Base-by-base conservation (phyloP, 2,113 vertebrate species). In the Erythrocebus patas region DNA sequence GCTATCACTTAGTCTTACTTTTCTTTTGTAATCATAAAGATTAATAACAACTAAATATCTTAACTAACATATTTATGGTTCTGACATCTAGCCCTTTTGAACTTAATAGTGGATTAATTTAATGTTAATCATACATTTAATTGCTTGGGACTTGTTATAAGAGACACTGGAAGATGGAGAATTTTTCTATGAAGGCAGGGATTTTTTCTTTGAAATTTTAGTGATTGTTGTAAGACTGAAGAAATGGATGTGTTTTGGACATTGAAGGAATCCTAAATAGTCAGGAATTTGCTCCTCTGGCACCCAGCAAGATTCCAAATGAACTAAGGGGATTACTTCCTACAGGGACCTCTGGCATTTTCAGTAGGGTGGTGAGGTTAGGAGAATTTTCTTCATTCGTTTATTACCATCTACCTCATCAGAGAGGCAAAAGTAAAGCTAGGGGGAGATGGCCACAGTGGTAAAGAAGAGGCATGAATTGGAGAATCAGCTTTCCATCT, bases 21-120 rank as follows among this genome's bases (percentile, higher is more conserved):
- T 95, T 70, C n/a, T 52, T 80, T 50, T 25, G 66, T n/a, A 81
- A 94, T 93, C n/a, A 43, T 55, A 64, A 17, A 92, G 73, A 72
- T 68, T 68, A 75, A 52, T 50, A 88, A 52, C 48, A 96, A 70
- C 22, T 16, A 84, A 96, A 82, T 1, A 64, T 88, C 16, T 93
- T 30, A 70, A 25, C 30, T 80, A 87, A 35, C 14, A 55, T 17
- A 80, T 48, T 96, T 94, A 76, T 2, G 57, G 81, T 95, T 94
- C 25, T 93, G 16, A 82, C 78, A 0, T 72, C 2, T 76, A 27
- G 20, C 8, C 27, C 4, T 94, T 92, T 93, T 95, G 8, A 92
- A 84, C 38, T 70, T 86, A 96, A 78, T 85, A 50, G 38, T 94
- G 32, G 12, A 43, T 93, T 94, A 95, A 76, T 81, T 89, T 94